Conservation (phyloP, 2,797 vertebrate genomes). For the Onychomys torridus region DNA sequence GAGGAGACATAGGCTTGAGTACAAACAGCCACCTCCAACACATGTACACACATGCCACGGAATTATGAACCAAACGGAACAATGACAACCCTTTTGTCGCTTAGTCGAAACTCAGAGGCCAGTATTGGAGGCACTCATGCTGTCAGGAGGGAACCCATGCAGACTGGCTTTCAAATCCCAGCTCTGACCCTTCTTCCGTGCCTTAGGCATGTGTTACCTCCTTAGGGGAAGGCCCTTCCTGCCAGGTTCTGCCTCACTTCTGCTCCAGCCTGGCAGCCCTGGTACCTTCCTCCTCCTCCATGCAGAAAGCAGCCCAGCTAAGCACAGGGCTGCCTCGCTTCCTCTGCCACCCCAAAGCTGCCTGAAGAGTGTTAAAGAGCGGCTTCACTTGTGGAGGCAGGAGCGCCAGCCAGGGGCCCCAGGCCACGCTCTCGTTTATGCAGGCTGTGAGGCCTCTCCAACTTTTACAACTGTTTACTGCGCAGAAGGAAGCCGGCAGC, state of each 20-base stretch:
- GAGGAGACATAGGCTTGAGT: neutral
- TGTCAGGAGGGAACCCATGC: neutral
- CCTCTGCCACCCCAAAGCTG: neutral
- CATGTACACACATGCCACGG: neutral
- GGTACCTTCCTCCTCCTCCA: neutral
- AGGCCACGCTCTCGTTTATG: neutral
- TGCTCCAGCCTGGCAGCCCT: neutral
- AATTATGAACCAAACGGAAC: neutral
- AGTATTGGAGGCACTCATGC: neutral
- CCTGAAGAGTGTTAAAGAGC: neutral
- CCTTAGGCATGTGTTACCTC: neutral
- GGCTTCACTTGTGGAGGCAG: neutral
- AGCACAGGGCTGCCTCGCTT: neutral
- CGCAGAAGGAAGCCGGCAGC: constrained; percentile 34
- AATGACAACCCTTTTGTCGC: neutral
- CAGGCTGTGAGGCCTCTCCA: neutral
- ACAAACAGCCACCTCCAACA: neutral
- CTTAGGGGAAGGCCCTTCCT: neutral
- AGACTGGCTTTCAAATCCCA: neutral
- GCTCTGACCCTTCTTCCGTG: neutral
- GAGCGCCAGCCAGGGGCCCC: neutral
- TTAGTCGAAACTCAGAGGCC: constrained; percentile 4
- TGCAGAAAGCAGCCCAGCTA: neutral
- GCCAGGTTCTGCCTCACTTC: neutral
- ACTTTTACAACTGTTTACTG: constrained; percentile 33